Percentiles rank a stretch among this genome's conserved stretches.
These are phyloP conservation scores for Phenganax marumi DNA, from an alignment of 92 coral and sea anemone species.

Conservation along the genomic window DNA sequence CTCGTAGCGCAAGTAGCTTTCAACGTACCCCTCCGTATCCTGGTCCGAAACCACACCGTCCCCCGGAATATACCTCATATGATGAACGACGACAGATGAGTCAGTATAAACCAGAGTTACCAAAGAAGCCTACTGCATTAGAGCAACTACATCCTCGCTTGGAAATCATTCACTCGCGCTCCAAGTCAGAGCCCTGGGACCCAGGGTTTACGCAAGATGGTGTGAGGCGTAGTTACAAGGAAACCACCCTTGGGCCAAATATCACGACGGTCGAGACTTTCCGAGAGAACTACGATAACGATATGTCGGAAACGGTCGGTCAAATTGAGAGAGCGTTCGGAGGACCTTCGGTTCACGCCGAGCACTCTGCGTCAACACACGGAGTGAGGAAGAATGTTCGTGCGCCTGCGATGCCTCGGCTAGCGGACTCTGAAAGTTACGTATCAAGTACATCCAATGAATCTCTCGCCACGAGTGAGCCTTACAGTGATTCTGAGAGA, in stretches of 20 bases:
- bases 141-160: conserved; percentile 26
- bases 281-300: conserved; percentile 75
- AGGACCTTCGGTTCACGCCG: conserved; percentile 24
- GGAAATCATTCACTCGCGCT: conserved; percentile 49
- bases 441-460: conserved; percentile 37
- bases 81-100: conserved; percentile 26
- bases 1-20: conserved; percentile 47
- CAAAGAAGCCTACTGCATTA: conserved; percentile 28
- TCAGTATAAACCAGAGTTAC: conserved; percentile 15
- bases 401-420: neutral
- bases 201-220: conserved; percentile 53
- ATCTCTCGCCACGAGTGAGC: conserved; percentile 26
- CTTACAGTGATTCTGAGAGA: conserved; percentile 31
- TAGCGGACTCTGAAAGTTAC: conserved; percentile 10
- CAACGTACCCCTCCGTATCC: conserved; percentile 47
- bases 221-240: conserved; percentile 73
- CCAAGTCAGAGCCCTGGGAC: conserved; percentile 52
- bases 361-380: conserved; percentile 28
- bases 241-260: conserved; percentile 91
- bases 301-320: conserved; percentile 92
- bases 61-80: conserved; percentile 32
- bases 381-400: conserved; percentile 18
- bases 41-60: conserved; percentile 26
- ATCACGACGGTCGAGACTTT: conserved; percentile 89
- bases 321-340: conserved; percentile 96